Percentiles rank a stretch among this genome's conserved stretches.
These are phyloP conservation scores for Sarotherodon lohbergeri DNA, from an alignment of 2,113 vertebrate genomes.

Conservation along the genomic window DNA sequence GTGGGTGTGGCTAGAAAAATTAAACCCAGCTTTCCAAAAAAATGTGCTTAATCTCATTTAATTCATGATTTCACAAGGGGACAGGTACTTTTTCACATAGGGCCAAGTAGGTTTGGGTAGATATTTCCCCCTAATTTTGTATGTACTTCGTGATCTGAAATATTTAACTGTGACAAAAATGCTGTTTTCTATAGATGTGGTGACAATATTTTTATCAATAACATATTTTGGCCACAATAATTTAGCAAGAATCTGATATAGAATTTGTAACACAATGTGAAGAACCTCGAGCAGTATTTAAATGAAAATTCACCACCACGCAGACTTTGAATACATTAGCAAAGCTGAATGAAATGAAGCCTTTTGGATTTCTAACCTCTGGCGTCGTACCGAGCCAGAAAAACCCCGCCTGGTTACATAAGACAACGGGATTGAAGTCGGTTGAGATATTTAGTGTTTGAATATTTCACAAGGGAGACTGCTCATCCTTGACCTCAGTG, in stretches of 20 bases:
- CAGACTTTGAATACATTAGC: conserved; percentile 40
- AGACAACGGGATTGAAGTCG: not conserved
- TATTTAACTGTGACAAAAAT: not conserved
- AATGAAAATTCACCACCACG: conserved; percentile 43
- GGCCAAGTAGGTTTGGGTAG: not conserved
- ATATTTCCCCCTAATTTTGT: not conserved
- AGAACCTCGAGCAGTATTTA: conserved; percentile 25
- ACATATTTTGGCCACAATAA: not conserved
- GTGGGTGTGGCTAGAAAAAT: not conserved
- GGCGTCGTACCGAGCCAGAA: not conserved
- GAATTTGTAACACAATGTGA: conserved; percentile 15
- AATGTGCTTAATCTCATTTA: not conserved
- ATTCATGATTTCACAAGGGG: not conserved
- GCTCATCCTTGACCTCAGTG: not conserved
- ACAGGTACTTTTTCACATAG: not conserved
- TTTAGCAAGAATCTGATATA: not conserved
- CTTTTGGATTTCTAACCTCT: conserved; percentile 29
- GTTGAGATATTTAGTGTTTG: not conserved
- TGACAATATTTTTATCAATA: not conserved
- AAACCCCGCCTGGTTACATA: not conserved
- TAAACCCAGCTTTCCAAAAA: not conserved
- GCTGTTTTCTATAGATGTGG: not conserved
- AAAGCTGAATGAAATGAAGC: conserved; percentile 18
- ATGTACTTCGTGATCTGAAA: not conserved
- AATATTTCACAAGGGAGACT: conserved; percentile 20